These are phyloP conservation scores for Argentina silus DNA, from an alignment of 2,797 vertebrate genomes.

Conservation along the genomic window DNA sequence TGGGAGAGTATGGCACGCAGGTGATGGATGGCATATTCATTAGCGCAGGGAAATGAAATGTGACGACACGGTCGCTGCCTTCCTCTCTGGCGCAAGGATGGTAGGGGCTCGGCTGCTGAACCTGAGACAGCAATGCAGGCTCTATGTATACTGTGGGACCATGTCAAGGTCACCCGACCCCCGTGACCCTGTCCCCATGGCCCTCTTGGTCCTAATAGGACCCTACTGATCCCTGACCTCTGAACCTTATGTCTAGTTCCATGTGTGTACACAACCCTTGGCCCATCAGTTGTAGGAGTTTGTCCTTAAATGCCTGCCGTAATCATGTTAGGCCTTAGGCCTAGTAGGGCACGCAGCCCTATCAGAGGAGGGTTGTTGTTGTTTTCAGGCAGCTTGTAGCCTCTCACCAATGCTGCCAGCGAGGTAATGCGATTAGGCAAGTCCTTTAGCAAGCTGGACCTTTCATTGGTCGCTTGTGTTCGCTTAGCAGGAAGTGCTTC, in stretches of 20 bases:
- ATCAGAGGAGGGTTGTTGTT: conserved; percentile 11
- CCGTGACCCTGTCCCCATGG: too few relatives aligned
- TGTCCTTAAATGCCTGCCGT: conserved; percentile 2
- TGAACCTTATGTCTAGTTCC: background rate
- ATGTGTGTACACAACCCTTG: too few relatives aligned
- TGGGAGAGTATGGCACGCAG: background rate
- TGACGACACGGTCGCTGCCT: background rate
- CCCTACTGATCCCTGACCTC: too few relatives aligned
- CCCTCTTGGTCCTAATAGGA: too few relatives aligned
- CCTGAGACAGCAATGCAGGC: background rate
- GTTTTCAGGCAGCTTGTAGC: conserved; percentile 8
- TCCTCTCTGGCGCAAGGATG: background rate
- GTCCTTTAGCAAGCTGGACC: conserved; percentile 19
- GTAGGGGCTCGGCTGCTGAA: background rate
- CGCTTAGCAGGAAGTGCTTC: conserved; percentile 20
- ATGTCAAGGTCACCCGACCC: conserved; percentile 16
- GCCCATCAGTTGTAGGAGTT: background rate
- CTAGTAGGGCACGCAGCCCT: background rate
- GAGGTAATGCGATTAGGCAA: conserved; percentile 38
- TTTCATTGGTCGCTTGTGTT: background rate
- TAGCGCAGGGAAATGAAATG: conserved; percentile 1
- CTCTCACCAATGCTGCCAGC: conserved; percentile 21
- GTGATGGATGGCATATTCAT: conserved; percentile 1
- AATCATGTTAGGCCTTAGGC: background rate
- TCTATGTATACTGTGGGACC: background rate